Percentiles rank a stretch among this genome's conserved stretches.
Conservation (phyloP, 2,113 vertebrate species). For the Glareola pratincola region DNA sequence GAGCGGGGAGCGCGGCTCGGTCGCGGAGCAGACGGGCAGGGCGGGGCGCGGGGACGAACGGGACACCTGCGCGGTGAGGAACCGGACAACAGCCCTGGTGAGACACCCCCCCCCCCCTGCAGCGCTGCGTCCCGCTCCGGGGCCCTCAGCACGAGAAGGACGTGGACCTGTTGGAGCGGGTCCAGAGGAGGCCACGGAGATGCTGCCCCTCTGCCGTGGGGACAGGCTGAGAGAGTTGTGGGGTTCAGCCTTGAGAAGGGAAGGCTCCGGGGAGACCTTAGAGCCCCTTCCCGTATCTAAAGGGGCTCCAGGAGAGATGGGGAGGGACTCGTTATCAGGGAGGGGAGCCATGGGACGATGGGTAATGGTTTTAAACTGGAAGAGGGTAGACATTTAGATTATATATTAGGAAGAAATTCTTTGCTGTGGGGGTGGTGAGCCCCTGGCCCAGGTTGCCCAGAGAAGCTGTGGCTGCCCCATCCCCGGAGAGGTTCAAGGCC, state of each 20-base stretch:
- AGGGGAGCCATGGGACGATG: background rate
- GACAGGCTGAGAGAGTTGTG: background rate
- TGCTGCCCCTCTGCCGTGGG: background rate
- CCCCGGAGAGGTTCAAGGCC: background rate
- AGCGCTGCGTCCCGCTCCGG: background rate
- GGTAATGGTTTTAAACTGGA: background rate
- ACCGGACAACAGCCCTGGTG: background rate
- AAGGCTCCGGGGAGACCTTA: background rate
- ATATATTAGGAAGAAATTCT: background rate
- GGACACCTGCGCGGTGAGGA: background rate
- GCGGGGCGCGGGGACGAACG: background rate
- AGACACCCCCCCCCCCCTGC: background rate
- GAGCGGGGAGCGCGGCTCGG: background rate
- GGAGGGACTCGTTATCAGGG: background rate
- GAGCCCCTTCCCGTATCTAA: background rate
- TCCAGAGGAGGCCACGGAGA: background rate
- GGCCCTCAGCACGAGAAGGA: background rate
- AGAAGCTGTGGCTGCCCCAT: background rate
- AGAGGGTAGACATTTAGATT: background rate
- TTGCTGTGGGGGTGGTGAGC: background rate
- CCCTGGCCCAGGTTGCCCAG: background rate
- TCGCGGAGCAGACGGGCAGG: background rate
- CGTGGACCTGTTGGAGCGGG: background rate
- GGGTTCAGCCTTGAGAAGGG: background rate
- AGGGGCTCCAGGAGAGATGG: background rate